Evolutionary conservation across 2,888 invertebrate species (phyloP).

Genomic region (Ennomos quercinarius): DNA sequence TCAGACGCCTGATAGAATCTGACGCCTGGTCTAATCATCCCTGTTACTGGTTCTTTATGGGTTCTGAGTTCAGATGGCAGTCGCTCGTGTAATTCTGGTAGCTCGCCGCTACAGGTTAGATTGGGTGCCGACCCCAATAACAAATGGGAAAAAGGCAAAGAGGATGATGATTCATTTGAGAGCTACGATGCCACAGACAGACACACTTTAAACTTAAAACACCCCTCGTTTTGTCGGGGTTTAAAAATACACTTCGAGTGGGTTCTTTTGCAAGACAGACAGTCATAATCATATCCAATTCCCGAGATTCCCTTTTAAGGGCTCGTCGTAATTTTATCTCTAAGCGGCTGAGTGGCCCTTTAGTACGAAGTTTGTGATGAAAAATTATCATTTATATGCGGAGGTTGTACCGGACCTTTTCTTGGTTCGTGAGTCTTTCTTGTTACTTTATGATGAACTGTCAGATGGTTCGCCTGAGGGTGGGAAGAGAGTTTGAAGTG

Average conservation of each 20-base stretch:
- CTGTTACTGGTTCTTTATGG: too few relatives aligned
- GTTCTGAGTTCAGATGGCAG: too few relatives aligned
- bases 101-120: too few relatives aligned
- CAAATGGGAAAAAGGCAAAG: too few relatives aligned
- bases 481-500: too few relatives aligned
- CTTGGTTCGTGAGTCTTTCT: neutral
- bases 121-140: too few relatives aligned
- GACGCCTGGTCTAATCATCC: too few relatives aligned
- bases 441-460: conserved; percentile 13
- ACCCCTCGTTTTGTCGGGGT: too few relatives aligned
- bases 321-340: conserved; percentile 25
- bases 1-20: too few relatives aligned
- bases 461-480: conserved; percentile 3
- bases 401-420: conserved; percentile 9
- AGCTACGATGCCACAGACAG: too few relatives aligned
- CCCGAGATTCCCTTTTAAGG: conserved; percentile 23
- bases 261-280: conserved; percentile 16
- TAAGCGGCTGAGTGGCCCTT: conserved; percentile 27
- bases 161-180: too few relatives aligned
- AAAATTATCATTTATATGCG: conserved; percentile 35
- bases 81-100: too few relatives aligned
- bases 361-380: conserved; percentile 26
- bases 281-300: conserved; percentile 28
- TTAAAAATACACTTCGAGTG: neutral
- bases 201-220: neutral